Evolutionary conservation across 2,888 invertebrate genomes (phyloP), one percentile per base, ranked within the genome.

Genomic region (Spodoptera picta): DNA sequence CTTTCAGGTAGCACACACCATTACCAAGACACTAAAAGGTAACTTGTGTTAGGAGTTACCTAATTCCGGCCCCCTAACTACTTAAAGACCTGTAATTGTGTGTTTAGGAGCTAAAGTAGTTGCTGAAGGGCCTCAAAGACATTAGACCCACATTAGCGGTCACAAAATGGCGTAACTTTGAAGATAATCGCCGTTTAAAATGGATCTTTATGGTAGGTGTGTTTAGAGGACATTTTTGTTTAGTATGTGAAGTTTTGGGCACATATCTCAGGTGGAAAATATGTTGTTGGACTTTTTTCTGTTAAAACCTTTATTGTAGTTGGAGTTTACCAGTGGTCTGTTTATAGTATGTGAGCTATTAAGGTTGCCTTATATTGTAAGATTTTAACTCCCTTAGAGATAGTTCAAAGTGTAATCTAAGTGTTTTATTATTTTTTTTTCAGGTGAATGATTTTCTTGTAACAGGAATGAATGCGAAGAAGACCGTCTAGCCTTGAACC

Each of bases 91-190:
- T 57, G 19, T 45, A 61, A 36, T 61, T 23, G 51, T 31, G 43
- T 27, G 36, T 61, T 61, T 27, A 68, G 14, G 42, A 19, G 4
- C 14, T 43, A 12, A 51, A 57, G 68, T 41, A 54, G 54, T 54
- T 54, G 61, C 43, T 54, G 4, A 51, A 36, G 50, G 31, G 5
- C 31, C 56, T 9, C 42, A 48, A 57, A 68, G 42, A 43, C 60
- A 19, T 69, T 61, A 54, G 31, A 5, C 0, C 11, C 11, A 44
- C 45, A 55, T 61, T 51, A 73, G 69, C 12, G 73, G 53, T 51
- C 46, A 45, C 51, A 27, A n/a, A 70, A 67, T 1, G 36, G 57
- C 24, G 7, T 7, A 50, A 61, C 53, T 70, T 61, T 60, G 44
- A 27, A 54, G 50, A 36, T 69, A 57, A 54, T 24, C 49, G 31